A percentile compares a stretch with the other conserved stretches of the same genome.
These are phyloP conservation scores for Mimumesa dahlbomi DNA, from an alignment of 2,888 invertebrate genomes.

Conservation along the genomic window DNA sequence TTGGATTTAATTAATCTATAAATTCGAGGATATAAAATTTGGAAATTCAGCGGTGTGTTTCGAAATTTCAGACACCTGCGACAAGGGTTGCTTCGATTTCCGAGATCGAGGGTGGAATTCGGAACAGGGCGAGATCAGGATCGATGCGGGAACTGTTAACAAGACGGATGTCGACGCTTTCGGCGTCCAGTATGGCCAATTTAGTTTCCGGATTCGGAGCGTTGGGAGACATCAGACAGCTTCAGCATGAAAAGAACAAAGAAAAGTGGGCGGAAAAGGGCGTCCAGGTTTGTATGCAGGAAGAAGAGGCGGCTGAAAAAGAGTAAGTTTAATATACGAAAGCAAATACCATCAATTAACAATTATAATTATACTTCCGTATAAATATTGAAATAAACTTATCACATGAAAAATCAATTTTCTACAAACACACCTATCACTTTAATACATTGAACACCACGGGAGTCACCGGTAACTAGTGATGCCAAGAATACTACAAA, in stretches of 20 bases:
- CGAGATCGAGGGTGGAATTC: conserved; percentile 66
- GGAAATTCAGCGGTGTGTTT: background rate
- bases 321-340: too few species aligned
- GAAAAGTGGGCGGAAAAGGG: conserved; percentile 24
- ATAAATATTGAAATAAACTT: too few species aligned
- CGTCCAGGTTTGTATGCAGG: conserved; percentile 25
- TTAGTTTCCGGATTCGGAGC: conserved; percentile 59
- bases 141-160: conserved; percentile 61
- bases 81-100: conserved; percentile 57
- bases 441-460: too few species aligned
- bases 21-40: too few species aligned
- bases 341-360: too few species aligned
- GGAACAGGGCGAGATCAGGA: conserved; percentile 58
- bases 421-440: too few species aligned
- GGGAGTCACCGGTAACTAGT: too few species aligned
- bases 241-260: conserved; percentile 28
- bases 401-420: too few species aligned
- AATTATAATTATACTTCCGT: too few species aligned
- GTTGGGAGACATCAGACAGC: conserved; percentile 49
- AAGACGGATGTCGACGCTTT: conserved; percentile 65
- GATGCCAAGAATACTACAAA: too few species aligned
- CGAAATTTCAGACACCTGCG: conserved; percentile 43
- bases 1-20: too few species aligned
- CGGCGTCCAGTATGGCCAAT: conserved; percentile 75
- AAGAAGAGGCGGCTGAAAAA: too few species aligned